Evolutionary conservation across 2,113 vertebrate species (phyloP), one percentile per base, ranked within the genome.

Genomic region (Psilopsiagon aurifrons): DNA sequence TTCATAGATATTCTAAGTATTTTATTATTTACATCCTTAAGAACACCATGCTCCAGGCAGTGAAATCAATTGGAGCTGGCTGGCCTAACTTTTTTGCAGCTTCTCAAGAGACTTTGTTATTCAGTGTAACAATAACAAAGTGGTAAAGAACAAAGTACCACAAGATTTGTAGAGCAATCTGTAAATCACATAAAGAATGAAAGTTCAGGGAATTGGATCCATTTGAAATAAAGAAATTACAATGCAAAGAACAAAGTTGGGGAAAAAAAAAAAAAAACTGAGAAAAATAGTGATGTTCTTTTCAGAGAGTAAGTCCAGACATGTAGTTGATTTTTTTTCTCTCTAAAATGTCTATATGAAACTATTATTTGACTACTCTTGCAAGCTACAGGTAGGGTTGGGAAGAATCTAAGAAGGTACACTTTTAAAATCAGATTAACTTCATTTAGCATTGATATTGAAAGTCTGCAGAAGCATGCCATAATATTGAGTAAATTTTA

Each of bases 1-100:
- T 79, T 92, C 79, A 88, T 91, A 93, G 71, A 80, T 94, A 93
- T 92, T 92, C 87, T 80, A 94, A 92, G 63, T 31, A 70, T 84
- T 81, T 68, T n/a, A 77, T 95, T 89, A 92, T 95, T 97, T 95
- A 94, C 73, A 88, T 95, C 67, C 64, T 90, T 91, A 73, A 87
- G 75, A 87, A 89, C 52, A 69, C 28, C 52, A 49, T 70, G 63
- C 85, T 92, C 41, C 83, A 94, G 81, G 92, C 82, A 95, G 79
- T 75, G 69, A 95, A 92, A 95, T 88, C 96, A 83, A 95, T 97
- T 92, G 63, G 7, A 92, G 29, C 43, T 77, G 82, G 41, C 71
- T 90, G 95, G 62, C 43, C 68, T 67, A 33, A 35, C 76, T 90
- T 95, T 95, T 92, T 82, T 71, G 47, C 73, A 92, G 25, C 47